A percentile compares a stretch with the other conserved stretches of the same genome.
Evolutionary conservation across 35 echinoderm and acorn worm species (phyloP).

Genomic region (Nesometra sesokonis): DNA sequence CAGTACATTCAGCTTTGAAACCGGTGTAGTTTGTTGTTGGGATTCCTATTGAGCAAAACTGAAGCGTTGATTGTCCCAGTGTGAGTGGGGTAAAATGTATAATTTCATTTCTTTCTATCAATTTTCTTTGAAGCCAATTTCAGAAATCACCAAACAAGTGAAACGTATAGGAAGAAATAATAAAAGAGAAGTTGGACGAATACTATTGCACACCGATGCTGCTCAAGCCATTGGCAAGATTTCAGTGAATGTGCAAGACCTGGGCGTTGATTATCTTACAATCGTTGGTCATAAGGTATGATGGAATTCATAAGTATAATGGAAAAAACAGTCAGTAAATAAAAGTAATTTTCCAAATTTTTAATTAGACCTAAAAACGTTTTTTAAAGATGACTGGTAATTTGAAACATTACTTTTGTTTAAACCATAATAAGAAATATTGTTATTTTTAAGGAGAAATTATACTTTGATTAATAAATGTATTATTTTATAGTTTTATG

Average conservation of each 20-base stretch:
- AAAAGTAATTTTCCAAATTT: neutral
- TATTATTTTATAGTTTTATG: constrained; percentile 67
- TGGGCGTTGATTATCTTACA: constrained; percentile 57
- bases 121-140: constrained; percentile 31
- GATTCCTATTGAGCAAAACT: too few relatives aligned
- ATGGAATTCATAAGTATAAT: neutral
- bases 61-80: too few relatives aligned
- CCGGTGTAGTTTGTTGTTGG: too few relatives aligned
- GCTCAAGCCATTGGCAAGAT: constrained; percentile 79
- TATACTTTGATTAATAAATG: too few relatives aligned
- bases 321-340: neutral
- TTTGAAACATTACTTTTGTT: too few relatives aligned
- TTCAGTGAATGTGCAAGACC: constrained; percentile 26
- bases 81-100: too few relatives aligned
- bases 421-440: too few relatives aligned
- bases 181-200: constrained; percentile 9
- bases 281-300: constrained; percentile 74
- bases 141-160: constrained; percentile 35
- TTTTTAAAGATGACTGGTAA: too few relatives aligned
- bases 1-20: too few relatives aligned
- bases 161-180: constrained; percentile 21
- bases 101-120: too few relatives aligned
- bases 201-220: constrained; percentile 63
- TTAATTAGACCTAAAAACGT: too few relatives aligned
- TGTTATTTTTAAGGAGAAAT: too few relatives aligned